Conservation (phyloP, 2,113 vertebrate species). For the Clarias gariepinus region DNA sequence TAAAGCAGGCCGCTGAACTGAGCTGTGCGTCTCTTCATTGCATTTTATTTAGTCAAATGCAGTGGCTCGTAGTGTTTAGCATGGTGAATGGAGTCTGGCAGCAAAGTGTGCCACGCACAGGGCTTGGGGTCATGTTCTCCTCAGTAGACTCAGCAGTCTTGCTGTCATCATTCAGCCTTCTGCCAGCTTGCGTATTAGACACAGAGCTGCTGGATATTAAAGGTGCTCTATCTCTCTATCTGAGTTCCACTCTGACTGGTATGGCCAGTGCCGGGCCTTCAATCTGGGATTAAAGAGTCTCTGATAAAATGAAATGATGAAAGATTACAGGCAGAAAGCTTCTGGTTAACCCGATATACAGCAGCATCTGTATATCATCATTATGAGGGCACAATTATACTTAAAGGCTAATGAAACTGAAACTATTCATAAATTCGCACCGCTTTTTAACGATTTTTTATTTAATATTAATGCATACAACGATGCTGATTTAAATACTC, state of each 20-base stretch:
- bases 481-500: background rate
- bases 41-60: background rate
- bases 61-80: conserved; percentile 7
- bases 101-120: conserved; percentile 30
- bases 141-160: conserved; percentile 64
- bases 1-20: no score
- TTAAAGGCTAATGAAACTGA: background rate
- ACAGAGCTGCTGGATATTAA: conserved; percentile 72
- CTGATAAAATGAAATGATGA: conserved; percentile 31
- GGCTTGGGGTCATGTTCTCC: conserved; percentile 57
- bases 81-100: conserved; percentile 27
- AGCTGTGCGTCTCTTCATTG: background rate
- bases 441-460: background rate
- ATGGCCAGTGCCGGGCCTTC: conserved; percentile 37
- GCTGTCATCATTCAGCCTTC: conserved; percentile 69
- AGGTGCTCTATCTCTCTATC: conserved; percentile 70
- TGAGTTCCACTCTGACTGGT: conserved; percentile 64
- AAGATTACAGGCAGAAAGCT: conserved; percentile 38
- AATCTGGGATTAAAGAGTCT: conserved; percentile 41
- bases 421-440: background rate
- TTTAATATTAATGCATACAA: background rate
- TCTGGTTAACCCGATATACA: conserved; percentile 41
- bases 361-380: background rate
- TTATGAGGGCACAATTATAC: background rate
- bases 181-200: conserved; percentile 67